Evolutionary conservation across 2,797 vertebrate species (phyloP).

Genomic region (Pteronotus mesoamericanus): DNA sequence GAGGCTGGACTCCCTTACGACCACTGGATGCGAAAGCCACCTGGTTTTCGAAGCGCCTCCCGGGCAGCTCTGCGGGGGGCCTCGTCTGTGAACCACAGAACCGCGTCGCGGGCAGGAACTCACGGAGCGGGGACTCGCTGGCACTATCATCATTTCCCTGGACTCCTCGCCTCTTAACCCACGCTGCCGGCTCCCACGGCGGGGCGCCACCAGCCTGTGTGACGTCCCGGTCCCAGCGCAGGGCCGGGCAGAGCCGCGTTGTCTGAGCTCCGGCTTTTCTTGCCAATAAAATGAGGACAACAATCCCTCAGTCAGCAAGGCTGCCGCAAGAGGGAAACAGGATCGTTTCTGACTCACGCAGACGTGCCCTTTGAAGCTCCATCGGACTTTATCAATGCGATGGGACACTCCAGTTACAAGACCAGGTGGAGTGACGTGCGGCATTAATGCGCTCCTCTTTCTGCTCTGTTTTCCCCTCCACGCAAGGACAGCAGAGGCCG

Average conservation of each 20-base stretch:
- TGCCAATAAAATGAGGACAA: not conserved
- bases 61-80: not conserved
- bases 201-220: not conserved
- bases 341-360: not conserved
- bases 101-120: not conserved
- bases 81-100: not conserved
- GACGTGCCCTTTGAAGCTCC: not conserved
- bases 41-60: not conserved
- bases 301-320: not conserved
- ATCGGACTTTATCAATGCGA: not conserved
- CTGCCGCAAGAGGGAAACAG: not conserved
- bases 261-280: not conserved
- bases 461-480: not conserved
- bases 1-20: not conserved
- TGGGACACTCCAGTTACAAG: not conserved
- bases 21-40: not conserved
- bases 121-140: not conserved
- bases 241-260: not conserved
- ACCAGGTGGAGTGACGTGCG: not conserved
- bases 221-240: not conserved
- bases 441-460: not conserved
- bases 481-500: not conserved
- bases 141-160: not conserved
- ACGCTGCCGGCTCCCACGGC: not conserved
- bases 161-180: not conserved